Base-by-base conservation (phyloP, 2,888 invertebrate genomes). In the Orchestes rusci region DNA sequence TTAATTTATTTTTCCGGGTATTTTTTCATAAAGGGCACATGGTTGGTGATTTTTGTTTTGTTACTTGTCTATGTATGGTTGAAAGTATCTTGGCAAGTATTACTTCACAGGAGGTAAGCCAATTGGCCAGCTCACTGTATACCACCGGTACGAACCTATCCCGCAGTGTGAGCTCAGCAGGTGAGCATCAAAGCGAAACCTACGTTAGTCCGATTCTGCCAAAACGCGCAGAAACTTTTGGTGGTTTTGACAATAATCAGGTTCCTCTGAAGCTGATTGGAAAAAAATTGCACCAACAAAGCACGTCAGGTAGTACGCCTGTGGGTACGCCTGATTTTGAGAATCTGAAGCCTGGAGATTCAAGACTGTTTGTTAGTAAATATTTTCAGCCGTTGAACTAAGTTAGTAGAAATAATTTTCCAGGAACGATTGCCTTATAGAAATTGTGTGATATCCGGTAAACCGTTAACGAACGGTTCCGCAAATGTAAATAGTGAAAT, bases 211-310 rank as follows among this genome's bases (percentile, higher is more conserved):
- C 91, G 12, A 84, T 86, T 27, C 69, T 95, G 50, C 94, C 95
- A 13, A 84, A 92, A 57, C 76, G 95, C 19, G 95, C 95, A 0
- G 95, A 95, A 71, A 95, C 95, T 3, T 96, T 95, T 70, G 93
- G 93, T 1, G 95, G 95, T 5, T 95, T 95, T 63, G 95, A 95
- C 70, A 76, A 76, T 58, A 63, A 60, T 51, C 66, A 43, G 30
- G 37, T 23, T 2, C 41, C 45, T 3, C 20, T 38, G 19, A 44
- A 41, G n/a, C 12, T 41, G 13, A 37, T 65, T 19, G 65, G 65
- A 12, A 68, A 64, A 48, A 69, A 68, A 52, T 18, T 44, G 18
- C 40, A 31, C 12, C 51, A 64, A 23, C 60, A 64, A 39, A 60
- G 63, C 10, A 64, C 67, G 1, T 56, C 60, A 37, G 64, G 63